phyloP scores from a whole-genome alignment of 2,797 vertebrate genomes.

The Tenualosa thibaudeaui region DNA sequence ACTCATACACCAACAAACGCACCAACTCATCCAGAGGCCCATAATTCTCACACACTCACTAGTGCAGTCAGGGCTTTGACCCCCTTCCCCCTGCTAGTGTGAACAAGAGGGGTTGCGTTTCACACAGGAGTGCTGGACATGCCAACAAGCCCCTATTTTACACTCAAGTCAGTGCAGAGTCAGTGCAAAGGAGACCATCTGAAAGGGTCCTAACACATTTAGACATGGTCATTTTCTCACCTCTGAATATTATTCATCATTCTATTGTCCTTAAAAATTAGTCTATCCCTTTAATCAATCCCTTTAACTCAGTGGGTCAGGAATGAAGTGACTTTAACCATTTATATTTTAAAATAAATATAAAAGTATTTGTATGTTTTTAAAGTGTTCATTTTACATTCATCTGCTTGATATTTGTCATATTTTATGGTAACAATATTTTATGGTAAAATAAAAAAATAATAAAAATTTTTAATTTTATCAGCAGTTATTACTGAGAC shows the following conservation, averaged over 20 bases:
- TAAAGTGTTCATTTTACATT: no score
- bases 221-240: no score
- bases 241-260: no score
- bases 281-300: no score
- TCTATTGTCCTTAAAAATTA: no score
- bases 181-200: background rate
- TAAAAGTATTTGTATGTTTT: background rate
- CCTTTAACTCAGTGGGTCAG: background rate
- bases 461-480: no score
- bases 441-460: no score
- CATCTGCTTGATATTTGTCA: no score
- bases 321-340: background rate
- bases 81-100: background rate
- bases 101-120: background rate
- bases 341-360: background rate
- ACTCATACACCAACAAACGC: background rate
- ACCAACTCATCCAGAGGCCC: background rate
- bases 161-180: background rate
- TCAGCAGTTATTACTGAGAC: background rate
- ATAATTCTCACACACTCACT: constrained; percentile 1
- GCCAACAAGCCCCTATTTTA: background rate
- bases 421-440: no score
- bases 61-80: background rate
- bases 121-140: background rate
- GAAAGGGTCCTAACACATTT: background rate